phyloP scores from a whole-genome alignment of 2,888 invertebrate species.

The Phyllotreta cruciferae region DNA sequence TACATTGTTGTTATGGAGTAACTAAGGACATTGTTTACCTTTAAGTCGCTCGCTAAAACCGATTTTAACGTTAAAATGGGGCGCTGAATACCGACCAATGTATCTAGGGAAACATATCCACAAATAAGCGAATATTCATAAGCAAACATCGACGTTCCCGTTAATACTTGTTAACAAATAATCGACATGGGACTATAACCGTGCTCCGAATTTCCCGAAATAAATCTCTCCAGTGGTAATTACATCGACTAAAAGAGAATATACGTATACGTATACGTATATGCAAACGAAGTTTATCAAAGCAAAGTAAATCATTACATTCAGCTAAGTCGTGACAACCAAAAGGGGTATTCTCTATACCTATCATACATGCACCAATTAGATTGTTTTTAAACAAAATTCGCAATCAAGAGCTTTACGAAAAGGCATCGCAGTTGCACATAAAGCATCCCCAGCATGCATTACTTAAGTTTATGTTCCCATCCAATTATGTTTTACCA shows the following conservation, averaged over 20 bases:
- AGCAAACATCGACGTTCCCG: conserved; percentile 3
- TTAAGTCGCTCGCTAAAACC: too few species aligned
- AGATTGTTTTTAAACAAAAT: not conserved
- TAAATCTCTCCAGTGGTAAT: conserved; percentile 46
- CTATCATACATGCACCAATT: not conserved
- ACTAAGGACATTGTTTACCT: too few species aligned
- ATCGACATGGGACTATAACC: conserved; percentile 35
- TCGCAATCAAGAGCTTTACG: not conserved
- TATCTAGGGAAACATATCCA: not conserved
- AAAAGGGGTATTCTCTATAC: conserved; percentile 33
- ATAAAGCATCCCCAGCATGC: too few species aligned
- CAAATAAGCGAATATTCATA: not conserved
- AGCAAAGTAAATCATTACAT: conserved; percentile 58
- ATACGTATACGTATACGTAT: conserved; percentile 50
- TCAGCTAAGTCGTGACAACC: conserved; percentile 57
- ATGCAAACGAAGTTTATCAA: conserved; percentile 55
- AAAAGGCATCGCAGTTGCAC: too few species aligned
- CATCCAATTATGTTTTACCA: too few species aligned
- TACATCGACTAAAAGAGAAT: conserved; percentile 50
- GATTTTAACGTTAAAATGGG: too few species aligned
- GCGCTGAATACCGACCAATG: too few species aligned
- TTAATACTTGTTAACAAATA: conserved; percentile 27
- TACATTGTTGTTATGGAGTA: too few species aligned
- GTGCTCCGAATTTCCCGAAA: conserved; percentile 38
- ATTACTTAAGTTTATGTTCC: too few species aligned